Base-by-base conservation (phyloP, 2,888 invertebrate genomes). In the Acanthosoma haemorrhoidale region DNA sequence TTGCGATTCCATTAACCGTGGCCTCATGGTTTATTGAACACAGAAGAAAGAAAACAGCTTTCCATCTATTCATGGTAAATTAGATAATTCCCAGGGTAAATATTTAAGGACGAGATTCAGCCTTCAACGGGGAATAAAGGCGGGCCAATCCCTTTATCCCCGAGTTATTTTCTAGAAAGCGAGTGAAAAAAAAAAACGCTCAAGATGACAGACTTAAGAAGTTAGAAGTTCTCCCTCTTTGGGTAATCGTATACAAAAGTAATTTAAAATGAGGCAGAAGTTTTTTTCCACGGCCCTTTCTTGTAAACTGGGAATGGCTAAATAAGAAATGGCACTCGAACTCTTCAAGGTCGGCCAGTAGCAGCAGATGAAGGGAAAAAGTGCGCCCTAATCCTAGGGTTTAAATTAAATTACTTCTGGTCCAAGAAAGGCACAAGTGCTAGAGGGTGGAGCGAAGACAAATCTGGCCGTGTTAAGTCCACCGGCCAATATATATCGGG, bases 261-360 rank as follows among this genome's bases (percentile, higher is more conserved):
- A 51, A 51, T 51, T 51, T 51, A 25, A 25, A 51, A 51, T 51
- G 29, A 51, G n/a, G n/a, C n/a, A n/a, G 51, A 51, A 51, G 25
- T 51, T 51, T 51, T 21, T 51, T 51, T 25, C n/a, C 25, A 25
- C 5, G 25, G 2, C 25, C n/a, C n/a, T n/a, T n/a, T n/a, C n/a
- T n/a, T n/a, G n/a, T 51, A 51, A 51, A 51, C 25, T 25, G 51
- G 25, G 29, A n/a, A n/a, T n/a, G n/a, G 25, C 25, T 51, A 51
- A 51, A 51, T 51, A 51, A 51, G 29, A 51, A 29, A 51, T 25
- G 13, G 25, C 25, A 25, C 2, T 9, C 9, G 6, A 11, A 1
- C 21, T 13, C 43, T 21, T n/a, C 11, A 8, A 13, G 0, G 5
- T 13, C n/a, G 25, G 1, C 11, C 13, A 4, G 11, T 21, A n/a